Base-by-base conservation (phyloP, 2,113 vertebrate genomes). In the Xyrauchen texanus region DNA sequence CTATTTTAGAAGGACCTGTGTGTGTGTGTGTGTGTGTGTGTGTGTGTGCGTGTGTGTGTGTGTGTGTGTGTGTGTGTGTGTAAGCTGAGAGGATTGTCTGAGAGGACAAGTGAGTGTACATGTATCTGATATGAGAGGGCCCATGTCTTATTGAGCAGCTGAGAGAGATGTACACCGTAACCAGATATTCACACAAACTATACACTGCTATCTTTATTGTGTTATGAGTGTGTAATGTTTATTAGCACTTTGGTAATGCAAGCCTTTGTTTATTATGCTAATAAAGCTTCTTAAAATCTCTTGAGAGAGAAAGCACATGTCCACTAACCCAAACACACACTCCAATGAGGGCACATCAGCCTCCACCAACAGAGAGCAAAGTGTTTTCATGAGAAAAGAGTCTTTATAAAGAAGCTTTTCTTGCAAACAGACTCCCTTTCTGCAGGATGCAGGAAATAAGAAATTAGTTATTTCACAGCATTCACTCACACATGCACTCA, bases 31-130 rank as follows among this genome's bases (percentile, higher is more conserved):
- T 47, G 46, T 34, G 64, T 82, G 58, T 66, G 63, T 74, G 64
- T 75, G 64, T 82, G 49, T 42, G 64, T 82, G 58, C 58, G 63
- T 74, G 71, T 68, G 64, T 82, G 61, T 42, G 64, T 82, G 58
- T 66, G 63, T 74, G 71, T 75, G 64, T 81, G n/a, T 55, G 63
- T 45, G 51, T 46, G 57, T 10, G 44, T 55, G 62, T 73, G 79
- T 75, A 62, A 62, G 13, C 51, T 12, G 69, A 80, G 72, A 64
- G 64, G 72, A 51, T 68, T 45, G 21, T 34, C 42, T 46, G 5
- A 76, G 21, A 63, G 42, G 53, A n/a, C 69, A 67, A 46, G 15
- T 15, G 3, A 60, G 63, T 66, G 47, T 34, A 34, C 21, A 34
- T 34, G 13, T 55, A 58, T 51, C 13, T 60, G 73, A 66, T 80